Conservation (phyloP, 1,140 invertebrate species). For the Hypothenemus hampei region DNA sequence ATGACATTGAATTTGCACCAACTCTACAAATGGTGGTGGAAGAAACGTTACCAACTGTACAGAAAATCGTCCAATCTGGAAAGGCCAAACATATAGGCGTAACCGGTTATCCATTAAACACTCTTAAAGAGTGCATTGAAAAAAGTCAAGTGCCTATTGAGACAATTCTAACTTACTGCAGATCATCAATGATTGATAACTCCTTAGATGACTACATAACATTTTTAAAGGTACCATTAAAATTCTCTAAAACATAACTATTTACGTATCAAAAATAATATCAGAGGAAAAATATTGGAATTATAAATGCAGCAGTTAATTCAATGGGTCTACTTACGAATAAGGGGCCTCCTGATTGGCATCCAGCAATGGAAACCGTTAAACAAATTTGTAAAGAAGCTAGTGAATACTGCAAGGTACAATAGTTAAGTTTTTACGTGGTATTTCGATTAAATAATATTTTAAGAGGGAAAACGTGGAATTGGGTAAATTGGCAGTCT, state of each 20-base stretch:
- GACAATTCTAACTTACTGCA: constrained; percentile 71
- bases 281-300: constrained; percentile 53
- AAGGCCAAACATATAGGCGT: constrained; percentile 81
- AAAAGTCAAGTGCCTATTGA: constrained; percentile 63
- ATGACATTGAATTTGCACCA: constrained; percentile 87
- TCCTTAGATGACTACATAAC: constrained; percentile 67
- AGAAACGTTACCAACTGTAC: constrained; percentile 79
- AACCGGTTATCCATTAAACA: constrained; percentile 78
- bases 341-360: constrained; percentile 73
- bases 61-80: constrained; percentile 65
- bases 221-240: constrained; percentile 63
- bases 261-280: constrained; percentile 10
- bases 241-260: too few relatives aligned
- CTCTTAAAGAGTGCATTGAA: constrained; percentile 69
- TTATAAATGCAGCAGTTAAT: constrained; percentile 77
- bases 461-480: constrained; percentile 58
- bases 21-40: constrained; percentile 71
- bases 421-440: too few relatives aligned
- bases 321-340: constrained; percentile 79
- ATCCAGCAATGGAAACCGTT: constrained; percentile 66
- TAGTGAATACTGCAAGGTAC: constrained; percentile 55
- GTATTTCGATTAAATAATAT: neutral
- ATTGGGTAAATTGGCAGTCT: constrained; percentile 65
- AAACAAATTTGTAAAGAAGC: constrained; percentile 61
- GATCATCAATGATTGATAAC: constrained; percentile 75